These are phyloP conservation scores for Phataginus tetradactyla DNA, from an alignment of 2,797 vertebrate genomes.

Conservation along the genomic window DNA sequence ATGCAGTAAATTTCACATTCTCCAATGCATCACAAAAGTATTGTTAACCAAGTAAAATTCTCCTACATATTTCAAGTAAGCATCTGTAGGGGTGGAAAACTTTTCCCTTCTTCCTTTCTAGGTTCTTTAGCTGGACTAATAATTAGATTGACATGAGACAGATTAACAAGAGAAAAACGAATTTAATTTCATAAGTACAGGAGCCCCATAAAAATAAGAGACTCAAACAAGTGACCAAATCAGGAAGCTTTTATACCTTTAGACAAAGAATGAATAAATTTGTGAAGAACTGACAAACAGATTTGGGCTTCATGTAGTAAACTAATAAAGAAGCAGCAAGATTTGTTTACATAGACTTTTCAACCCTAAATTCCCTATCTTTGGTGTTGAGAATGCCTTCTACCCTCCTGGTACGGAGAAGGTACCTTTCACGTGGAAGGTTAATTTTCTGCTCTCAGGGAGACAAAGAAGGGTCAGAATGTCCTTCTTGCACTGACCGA, in stretches of 20 bases:
- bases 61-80: not conserved
- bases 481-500: not conserved
- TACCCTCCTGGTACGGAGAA: not conserved
- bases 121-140: not conserved
- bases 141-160: not conserved
- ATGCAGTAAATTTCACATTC: not conserved
- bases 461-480: not conserved
- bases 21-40: not conserved
- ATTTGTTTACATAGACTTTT: not conserved
- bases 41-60: constrained; percentile 2
- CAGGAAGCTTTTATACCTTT: not conserved
- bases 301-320: not conserved
- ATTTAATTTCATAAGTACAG: not conserved
- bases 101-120: not conserved
- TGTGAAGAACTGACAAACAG: not conserved
- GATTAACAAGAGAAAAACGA: not conserved
- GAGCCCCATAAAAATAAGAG: too few species aligned
- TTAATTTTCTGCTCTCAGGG: not conserved
- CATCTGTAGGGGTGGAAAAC: not conserved
- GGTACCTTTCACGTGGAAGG: not conserved
- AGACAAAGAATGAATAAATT: not conserved
- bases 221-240: not conserved
- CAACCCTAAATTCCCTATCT: not conserved
- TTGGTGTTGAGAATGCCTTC: too few species aligned
- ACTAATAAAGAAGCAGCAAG: not conserved